Base-by-base conservation (phyloP, 2,888 invertebrate species). In the Orthosia gracilis region DNA sequence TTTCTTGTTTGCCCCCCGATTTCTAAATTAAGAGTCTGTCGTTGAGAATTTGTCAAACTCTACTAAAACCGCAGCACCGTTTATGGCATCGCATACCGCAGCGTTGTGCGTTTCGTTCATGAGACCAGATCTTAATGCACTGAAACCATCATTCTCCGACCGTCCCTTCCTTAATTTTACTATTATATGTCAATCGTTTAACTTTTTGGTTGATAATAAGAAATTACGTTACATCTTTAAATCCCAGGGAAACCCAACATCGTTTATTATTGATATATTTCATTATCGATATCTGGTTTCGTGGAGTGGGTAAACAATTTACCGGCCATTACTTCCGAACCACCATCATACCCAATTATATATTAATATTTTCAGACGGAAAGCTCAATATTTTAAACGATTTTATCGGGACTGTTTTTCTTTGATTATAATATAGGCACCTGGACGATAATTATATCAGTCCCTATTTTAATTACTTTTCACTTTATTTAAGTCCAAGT, bases 361-460 rank as follows among this genome's bases (percentile, higher is more conserved):
- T 40, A 71, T 61, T 55, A 45, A 45, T 72, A 62, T 49, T 80
- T 80, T 50, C 4, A 3, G 18, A 26, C 21, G 17, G 5, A 62
- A 64, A 54, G 2, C 26, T 50, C 40, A 17, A 59, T n/a, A n/a
- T 54, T 79, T 23, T 54, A n/a, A 21, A 55, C 23, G 15, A 40
- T 47, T 49, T 79, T 45, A 50, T 13, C 2, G 21, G 15, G 7
- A 18, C 23, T 55, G 5, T 49, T 40, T 67, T 66, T 40, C 12
- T 40, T 31, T 2, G 18, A 52, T 73, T 23, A 54, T 77, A n/a
- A 76, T 26, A 26, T n/a, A 54, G 45, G 23, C n/a, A 47, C 18
- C 11, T 18, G 31, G 5, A 13, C 7, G 1, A n/a, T 47, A 31
- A 23, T 76, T 49, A 54, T 7, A 63, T 5, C 21, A 31, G 54